Evolutionary conservation across 92 coral and sea anemone genomes (phyloP).

Genomic region (Muricea muricata): DNA sequence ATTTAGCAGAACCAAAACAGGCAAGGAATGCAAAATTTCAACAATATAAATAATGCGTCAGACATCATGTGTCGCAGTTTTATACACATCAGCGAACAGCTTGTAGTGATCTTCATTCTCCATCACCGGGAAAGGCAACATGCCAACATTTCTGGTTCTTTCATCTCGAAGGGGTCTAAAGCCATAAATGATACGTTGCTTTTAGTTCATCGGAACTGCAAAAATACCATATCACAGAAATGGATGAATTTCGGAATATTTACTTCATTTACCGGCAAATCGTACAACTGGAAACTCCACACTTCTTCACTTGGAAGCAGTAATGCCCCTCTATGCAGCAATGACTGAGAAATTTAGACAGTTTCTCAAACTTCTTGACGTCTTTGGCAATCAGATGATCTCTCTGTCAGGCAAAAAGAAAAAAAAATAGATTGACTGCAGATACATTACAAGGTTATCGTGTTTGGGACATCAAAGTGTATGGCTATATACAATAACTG

Average conservation of each 20-base stretch:
- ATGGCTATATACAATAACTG: neutral
- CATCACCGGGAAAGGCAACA: slow-evolving; percentile 43
- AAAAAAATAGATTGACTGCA: neutral
- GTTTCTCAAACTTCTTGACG: slow-evolving; percentile 12
- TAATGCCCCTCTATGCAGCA: slow-evolving; percentile 42
- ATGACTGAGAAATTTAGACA: slow-evolving; percentile 13
- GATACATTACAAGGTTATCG: neutral
- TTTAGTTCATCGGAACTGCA: no score
- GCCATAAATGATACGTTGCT: neutral
- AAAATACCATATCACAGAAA: neutral
- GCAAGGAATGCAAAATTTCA: no score
- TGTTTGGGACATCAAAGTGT: neutral
- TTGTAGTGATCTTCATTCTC: slow-evolving; percentile 36
- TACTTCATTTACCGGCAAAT: slow-evolving; percentile 21
- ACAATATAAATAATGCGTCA: neutral
- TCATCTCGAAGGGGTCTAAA: slow-evolving; percentile 34
- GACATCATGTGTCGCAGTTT: neutral
- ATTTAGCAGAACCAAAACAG: neutral
- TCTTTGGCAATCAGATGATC: slow-evolving; percentile 30
- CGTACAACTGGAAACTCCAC: slow-evolving; percentile 35
- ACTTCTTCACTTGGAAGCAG: slow-evolving; percentile 40
- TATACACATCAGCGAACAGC: slow-evolving; percentile 9
- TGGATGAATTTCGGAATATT: neutral
- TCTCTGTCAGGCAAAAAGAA: neutral
- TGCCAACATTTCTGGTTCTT: slow-evolving; percentile 15